Base-by-base conservation (phyloP, 1,140 invertebrate genomes). In the Oedothorax gibbosus region DNA sequence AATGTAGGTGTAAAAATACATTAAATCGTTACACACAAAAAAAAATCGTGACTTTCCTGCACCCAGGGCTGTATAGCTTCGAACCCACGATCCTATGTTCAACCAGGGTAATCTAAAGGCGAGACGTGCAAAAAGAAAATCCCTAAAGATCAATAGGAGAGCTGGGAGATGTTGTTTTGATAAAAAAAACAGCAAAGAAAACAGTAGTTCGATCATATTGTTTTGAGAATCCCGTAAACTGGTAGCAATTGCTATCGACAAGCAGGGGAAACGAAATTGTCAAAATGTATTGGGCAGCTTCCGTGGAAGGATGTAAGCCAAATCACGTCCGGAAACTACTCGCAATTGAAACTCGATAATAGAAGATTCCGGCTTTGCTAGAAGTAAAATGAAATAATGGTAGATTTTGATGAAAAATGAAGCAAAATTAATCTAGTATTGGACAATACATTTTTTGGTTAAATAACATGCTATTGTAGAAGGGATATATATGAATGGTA, bases 161-260 rank as follows among this genome's bases (percentile, higher is more conserved):
- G 2, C 57, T 18, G 35, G 35, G 10, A 69, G 51, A 50, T 69
- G 35, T 20, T 14, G 8, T 66, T 66, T 66, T 35, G 64, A 35
- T 18, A 53, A 71, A 75, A 75, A 56, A 75, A 75, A 56, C 72
- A 60, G 15, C 72, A 57, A 54, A n/a, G 51, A 69, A 35, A 35
- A 35, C 35, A 35, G 35, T 62, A 72, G 69, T 72, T 53, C 56
- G 15, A 72, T 12, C 20, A 57, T 73, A 56, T 73, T 73, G 71
- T 73, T 50, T 73, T 57, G 57, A 20, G n/a, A 57, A 73, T 73
- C 53, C 51, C 51, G 51, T 73, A 73, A 73, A 73, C 71, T 73
- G 71, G 51, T 72, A 72, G 18, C 69, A 72, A 72, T 56, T 72
- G 69, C 69, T 73, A 73, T 73, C 53, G 71, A 73, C 71, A 73